Evolutionary conservation across 2,797 vertebrate genomes (phyloP), one percentile per base, ranked within the genome.

Genomic region (Spondyliosoma cantharus): DNA sequence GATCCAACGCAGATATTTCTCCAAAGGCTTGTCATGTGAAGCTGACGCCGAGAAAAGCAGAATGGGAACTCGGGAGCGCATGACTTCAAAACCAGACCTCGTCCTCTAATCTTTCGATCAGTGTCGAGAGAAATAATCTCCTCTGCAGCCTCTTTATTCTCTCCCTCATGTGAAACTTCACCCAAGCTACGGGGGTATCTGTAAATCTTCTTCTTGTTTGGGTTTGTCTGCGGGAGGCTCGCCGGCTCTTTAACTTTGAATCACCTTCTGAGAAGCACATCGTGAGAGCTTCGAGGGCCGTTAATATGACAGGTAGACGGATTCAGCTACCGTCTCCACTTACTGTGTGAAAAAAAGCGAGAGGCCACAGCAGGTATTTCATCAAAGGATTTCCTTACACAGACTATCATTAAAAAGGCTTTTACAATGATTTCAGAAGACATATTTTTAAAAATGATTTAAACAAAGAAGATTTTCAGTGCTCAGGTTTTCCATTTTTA

Each of bases 161-260:
- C 62, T 74, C 81, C 76, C 77, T 66, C 65, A 67, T 84, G 72
- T 81, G 86, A 82, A 86, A 90, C 71, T 80, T 86, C 69, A 70
- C 37, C 67, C 75, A 7, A 71, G 72, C 86, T 69, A 9, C 32
- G 9, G 79, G 71, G 75, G 69, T 66, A 83, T 91, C 89, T 73
- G 73, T 90, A 89, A 86, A 93, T 91, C 90, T 87, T 81, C 81
- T 56, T 77, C 76, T 72, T 92, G 90, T 93, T 92, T 91, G 92
- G 93, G 89, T 93, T 92, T 85, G 86, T 89, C 89, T 86, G 83
- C 74, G 43, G 71, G 78, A 78, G 80, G 67, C 73, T 71, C 15
- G 59, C 70, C n/a, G 78, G 71, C 83, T 86, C 71, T 67, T 78
- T 22, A 67, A 75, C 72, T 82, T 74, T 81, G 80, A 87, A 80